Conservation (phyloP, 2,113 vertebrate genomes). For the Chionomys nivalis region DNA sequence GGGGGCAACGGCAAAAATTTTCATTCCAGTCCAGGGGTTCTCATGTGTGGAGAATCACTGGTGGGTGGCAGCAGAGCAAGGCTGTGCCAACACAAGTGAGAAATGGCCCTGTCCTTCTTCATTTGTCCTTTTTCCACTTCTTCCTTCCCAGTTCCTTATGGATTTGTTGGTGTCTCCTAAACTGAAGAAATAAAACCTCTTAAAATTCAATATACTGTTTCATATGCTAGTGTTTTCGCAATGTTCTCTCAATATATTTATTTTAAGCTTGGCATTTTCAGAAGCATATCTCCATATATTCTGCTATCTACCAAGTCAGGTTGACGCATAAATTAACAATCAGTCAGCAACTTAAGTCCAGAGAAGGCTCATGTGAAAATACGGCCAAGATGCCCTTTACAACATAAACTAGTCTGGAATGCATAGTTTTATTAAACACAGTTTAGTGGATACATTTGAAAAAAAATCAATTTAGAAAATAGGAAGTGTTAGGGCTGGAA, state of each 20-base stretch:
- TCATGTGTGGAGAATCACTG: not conserved
- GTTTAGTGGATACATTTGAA: not conserved
- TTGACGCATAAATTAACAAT: not conserved
- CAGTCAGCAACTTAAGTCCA: not conserved
- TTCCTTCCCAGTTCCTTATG: not conserved
- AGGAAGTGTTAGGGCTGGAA: not conserved
- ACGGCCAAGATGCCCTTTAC: not conserved
- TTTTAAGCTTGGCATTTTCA: not conserved
- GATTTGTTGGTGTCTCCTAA: not conserved
- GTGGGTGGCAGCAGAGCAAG: not conserved
- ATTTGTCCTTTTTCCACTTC: not conserved
- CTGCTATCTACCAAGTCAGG: not conserved
- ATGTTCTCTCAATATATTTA: not conserved
- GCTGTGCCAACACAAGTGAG: too few relatives aligned
- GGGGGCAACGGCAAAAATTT: not conserved
- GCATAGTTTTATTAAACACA: not conserved
- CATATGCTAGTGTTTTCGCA: not conserved
- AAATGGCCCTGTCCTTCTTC: not conserved
- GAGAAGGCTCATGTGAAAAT: not conserved
- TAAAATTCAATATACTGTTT: not conserved
- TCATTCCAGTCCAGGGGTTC: too few relatives aligned
- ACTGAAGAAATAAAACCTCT: not conserved
- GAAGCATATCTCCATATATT: not conserved
- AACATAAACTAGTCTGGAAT: not conserved
- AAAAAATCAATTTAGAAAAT: not conserved